A percentile compares a stretch with the other conserved stretches of the same genome.
Evolutionary conservation across 2,888 invertebrate species (phyloP).

Genomic region (Vannuccia rotundouncinata): DNA sequence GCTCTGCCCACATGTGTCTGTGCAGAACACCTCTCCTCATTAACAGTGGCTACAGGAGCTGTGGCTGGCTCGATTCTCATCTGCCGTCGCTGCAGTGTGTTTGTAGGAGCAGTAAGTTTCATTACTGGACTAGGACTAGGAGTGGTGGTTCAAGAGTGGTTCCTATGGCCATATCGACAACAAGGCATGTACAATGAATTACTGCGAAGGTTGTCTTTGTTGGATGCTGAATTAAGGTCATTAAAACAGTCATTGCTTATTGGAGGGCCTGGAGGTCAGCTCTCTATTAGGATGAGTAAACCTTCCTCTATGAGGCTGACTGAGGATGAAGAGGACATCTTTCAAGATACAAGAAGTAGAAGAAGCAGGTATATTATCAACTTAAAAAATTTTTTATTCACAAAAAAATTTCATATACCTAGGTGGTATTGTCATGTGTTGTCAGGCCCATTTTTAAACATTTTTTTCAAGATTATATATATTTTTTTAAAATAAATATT

Average conservation of each 20-base stretch:
- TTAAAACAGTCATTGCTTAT: background rate
- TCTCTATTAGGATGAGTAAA: background rate
- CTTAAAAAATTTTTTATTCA: no score
- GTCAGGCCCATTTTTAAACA: no score
- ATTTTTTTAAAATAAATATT: no score
- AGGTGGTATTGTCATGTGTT: no score
- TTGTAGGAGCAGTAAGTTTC: background rate
- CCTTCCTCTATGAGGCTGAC: background rate
- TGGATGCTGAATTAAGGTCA: background rate
- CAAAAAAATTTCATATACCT: no score
- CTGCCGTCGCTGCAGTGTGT: conserved; percentile 10
- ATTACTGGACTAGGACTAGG: background rate
- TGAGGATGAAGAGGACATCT: conserved; percentile 9
- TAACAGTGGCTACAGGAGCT: background rate
- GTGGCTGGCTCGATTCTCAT: background rate
- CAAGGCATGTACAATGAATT: conserved; percentile 7
- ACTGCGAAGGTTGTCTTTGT: background rate
- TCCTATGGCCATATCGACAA: background rate
- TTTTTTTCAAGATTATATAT: no score
- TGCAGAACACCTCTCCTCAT: background rate
- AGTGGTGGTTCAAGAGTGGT: background rate
- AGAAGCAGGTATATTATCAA: background rate
- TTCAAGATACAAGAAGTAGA: background rate
- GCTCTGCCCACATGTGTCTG: background rate
- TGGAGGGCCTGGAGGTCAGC: background rate